phyloP scores from a whole-genome alignment of 2,113 vertebrate genomes.

The Melanotaenia duboulayi region DNA sequence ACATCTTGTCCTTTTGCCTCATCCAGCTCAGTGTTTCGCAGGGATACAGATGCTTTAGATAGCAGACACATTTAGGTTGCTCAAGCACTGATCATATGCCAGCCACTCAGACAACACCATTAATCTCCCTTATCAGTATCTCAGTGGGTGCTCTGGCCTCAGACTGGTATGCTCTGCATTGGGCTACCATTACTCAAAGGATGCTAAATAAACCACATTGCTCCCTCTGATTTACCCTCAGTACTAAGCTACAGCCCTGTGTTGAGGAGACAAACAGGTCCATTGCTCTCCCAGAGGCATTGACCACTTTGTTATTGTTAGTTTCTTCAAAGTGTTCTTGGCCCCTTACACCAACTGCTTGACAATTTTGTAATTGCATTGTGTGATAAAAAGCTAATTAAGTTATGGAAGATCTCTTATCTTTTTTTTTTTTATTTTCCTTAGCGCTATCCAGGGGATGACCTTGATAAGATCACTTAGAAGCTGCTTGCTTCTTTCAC shows the following conservation, averaged over 20 bases:
- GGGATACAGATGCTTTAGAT: conserved; percentile 84
- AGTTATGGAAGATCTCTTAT: conserved; percentile 84
- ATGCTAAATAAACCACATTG: conserved; percentile 78
- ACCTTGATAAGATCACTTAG: conserved; percentile 82
- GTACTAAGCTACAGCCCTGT: conserved; percentile 65
- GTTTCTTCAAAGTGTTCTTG: conserved; percentile 72
- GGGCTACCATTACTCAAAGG: conserved; percentile 75
- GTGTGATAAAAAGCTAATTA: conserved; percentile 88
- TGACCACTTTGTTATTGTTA: conserved; percentile 78
- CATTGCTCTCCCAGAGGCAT: conserved; percentile 63
- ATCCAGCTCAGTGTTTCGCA: conserved; percentile 72
- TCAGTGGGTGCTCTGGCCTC: conserved; percentile 76
- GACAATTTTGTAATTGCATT: conserved; percentile 83
- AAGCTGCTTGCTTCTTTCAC: conserved; percentile 64
- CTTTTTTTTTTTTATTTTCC: conserved; percentile 78
- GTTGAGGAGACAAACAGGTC: conserved; percentile 60
- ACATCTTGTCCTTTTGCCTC: conserved; percentile 78
- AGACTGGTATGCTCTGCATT: conserved; percentile 79
- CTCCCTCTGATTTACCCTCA: conserved; percentile 71
- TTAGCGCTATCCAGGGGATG: conserved; percentile 70
- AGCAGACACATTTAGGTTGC: conserved; percentile 83
- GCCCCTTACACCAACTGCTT: conserved; percentile 71
- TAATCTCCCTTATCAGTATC: conserved; percentile 87
- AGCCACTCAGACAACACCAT: conserved; percentile 84
- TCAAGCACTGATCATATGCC: conserved; percentile 81